Evolutionary conservation across 1,140 invertebrate genomes (phyloP).

Genomic region (Heliconius congener): DNA sequence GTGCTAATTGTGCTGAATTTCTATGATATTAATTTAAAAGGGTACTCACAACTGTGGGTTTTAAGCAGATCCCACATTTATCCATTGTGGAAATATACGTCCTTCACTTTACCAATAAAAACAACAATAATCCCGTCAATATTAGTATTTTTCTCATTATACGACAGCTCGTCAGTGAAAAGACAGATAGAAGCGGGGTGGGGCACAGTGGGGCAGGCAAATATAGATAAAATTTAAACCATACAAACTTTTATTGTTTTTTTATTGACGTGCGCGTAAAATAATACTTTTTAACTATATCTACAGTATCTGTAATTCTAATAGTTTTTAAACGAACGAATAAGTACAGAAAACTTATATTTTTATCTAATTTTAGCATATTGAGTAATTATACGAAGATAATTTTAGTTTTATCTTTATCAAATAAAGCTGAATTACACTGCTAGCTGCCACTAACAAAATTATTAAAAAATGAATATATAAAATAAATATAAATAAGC

Average conservation of each 20-base stretch:
- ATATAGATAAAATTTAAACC: conserved; percentile 32
- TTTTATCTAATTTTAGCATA: background rate
- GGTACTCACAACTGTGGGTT: conserved; percentile 69
- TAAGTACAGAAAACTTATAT: background rate
- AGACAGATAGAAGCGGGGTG: conserved; percentile 64
- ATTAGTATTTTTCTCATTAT: conserved; percentile 65
- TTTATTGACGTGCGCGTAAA: conserved; percentile 17
- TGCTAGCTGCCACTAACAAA: background rate
- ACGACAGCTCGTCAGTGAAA: conserved; percentile 65
- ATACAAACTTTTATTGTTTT: conserved; percentile 18
- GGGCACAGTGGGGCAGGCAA: conserved; percentile 57
- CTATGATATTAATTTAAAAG: conserved; percentile 38
- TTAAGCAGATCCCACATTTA: conserved; percentile 75
- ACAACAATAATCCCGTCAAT: conserved; percentile 59
- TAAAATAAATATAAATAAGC: too few relatives aligned
- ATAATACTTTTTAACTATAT: background rate
- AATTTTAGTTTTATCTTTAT: background rate
- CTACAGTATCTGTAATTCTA: background rate
- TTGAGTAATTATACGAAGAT: background rate
- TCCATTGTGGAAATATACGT: conserved; percentile 57
- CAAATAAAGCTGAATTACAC: background rate
- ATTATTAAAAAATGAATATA: background rate
- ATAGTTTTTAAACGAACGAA: background rate
- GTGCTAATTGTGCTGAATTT: conserved; percentile 51
- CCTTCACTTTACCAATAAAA: conserved; percentile 49